Evolutionary conservation across 2,113 vertebrate species (phyloP).

Genomic region (Cryptotis parvus): DNA sequence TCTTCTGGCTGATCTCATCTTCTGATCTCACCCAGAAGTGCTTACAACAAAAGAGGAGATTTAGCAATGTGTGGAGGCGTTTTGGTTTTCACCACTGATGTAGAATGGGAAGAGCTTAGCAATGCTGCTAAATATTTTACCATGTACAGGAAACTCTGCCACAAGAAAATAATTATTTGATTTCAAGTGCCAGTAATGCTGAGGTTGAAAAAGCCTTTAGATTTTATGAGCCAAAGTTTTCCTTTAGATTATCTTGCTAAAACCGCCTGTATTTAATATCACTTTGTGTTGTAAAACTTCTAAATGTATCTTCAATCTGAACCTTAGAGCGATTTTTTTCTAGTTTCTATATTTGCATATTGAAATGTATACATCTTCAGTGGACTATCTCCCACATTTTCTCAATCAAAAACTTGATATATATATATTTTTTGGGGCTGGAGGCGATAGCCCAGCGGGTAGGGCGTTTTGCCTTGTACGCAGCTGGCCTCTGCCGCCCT

Average conservation of each 20-base stretch:
- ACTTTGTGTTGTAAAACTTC: background rate
- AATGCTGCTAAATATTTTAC: background rate
- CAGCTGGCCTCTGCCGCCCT: no score
- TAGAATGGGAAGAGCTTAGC: background rate
- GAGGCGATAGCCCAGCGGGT: no score
- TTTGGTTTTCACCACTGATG: background rate
- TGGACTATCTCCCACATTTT: background rate
- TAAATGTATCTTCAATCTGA: background rate
- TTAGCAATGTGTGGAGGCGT: background rate
- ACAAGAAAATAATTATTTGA: background rate
- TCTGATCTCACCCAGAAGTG: background rate
- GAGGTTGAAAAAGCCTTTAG: background rate
- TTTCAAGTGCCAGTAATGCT: no score
- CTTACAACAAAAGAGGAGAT: background rate
- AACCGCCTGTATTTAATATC: background rate
- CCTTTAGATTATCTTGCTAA: background rate
- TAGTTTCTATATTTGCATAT: background rate
- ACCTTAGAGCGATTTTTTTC: background rate
- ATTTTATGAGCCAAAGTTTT: conserved; percentile 4
- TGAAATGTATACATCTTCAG: background rate
- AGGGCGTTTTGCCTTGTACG: no score
- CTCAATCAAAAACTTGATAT: background rate
- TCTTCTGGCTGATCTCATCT: background rate
- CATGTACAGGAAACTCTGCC: background rate
- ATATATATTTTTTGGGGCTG: no score